Base-by-base conservation (phyloP, 53 echinoderm and acorn worm genomes). In the Paracentrotus lividus region DNA sequence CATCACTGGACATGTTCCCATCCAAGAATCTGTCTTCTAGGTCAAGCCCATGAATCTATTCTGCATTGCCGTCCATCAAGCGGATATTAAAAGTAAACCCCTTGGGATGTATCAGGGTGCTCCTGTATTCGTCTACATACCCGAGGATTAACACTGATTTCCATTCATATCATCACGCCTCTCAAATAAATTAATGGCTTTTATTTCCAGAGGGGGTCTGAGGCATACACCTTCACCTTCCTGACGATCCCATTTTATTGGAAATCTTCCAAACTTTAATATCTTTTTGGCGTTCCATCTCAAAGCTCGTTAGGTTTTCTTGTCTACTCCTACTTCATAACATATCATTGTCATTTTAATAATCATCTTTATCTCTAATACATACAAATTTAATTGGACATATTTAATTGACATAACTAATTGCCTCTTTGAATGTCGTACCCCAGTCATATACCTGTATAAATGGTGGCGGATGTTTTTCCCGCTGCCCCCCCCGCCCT, bases 31-130 rank as follows among this genome's bases (percentile, higher is more conserved):
- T 69, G 36, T 38, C 9, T 36, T 38, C 1, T 34, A 69, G 34
- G 69, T 69, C 69, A 69, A 18, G 2, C 16, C 36, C 16, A 26
- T 13, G 57, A 57, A 57, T 57, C 57, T 21, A 55, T 55, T n/a
- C 60, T 60, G 58, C 8, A 24, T 15, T 27, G 34, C 68, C 16
- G 36, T 38, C 69, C 69, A 69, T 16, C 12, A 69, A 69, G 18
- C 69, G 69, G 69, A 69, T 69, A 69, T 69, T 69, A 69, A 69
- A 69, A 38, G 36, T 14, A 69, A 69, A 69, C 69, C n/a, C 69
- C 69, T 38, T 69, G 69, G 38, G 69, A 18, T 36, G 15, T 69
- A 8, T 69, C 33, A 24, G 9, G 9, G 29, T 32, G 13, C 38
- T 38, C 16, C 69, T 69, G 2, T 24, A 38, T 34, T 31, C 18